Conservation (phyloP, 2,113 vertebrate species). For the Osmerus eperlanus region DNA sequence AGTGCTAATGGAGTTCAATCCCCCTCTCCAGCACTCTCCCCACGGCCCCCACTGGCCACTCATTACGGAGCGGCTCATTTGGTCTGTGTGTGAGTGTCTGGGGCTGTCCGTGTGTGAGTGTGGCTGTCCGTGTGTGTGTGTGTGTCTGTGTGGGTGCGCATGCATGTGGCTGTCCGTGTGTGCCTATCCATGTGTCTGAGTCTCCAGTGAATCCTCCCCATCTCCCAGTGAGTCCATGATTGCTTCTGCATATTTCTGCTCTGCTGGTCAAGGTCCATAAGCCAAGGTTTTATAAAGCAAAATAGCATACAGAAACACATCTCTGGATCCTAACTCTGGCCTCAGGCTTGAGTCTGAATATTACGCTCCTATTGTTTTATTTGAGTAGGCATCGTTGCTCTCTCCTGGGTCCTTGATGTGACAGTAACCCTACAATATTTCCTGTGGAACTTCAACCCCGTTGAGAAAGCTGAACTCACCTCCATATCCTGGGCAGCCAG, state of each 20-base stretch:
- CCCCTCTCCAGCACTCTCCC: constrained; percentile 19
- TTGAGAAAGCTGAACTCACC: constrained; percentile 27
- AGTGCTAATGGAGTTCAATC: constrained; percentile 61
- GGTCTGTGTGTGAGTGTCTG: constrained; percentile 17
- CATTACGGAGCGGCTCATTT: constrained; percentile 48
- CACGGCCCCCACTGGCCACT: constrained; percentile 22
- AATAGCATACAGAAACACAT: neutral
- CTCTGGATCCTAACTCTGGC: too few relatives aligned
- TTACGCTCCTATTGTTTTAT: too few relatives aligned
- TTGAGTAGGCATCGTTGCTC: neutral
- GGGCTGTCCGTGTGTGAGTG: neutral
- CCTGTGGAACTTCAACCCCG: neutral
- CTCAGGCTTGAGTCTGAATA: too few relatives aligned
- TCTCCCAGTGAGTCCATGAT: neutral
- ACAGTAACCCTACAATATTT: neutral
- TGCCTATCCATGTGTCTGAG: neutral
- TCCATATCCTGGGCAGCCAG: constrained; percentile 5
- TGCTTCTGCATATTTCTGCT: neutral
- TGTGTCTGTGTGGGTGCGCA: constrained; percentile 2
- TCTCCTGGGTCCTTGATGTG: neutral
- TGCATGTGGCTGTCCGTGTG: constrained; percentile 7
- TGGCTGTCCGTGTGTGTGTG: neutral
- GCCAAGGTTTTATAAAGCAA: constrained; percentile 5
- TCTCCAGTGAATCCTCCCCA: too few relatives aligned
- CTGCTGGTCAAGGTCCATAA: constrained; percentile 3